These are phyloP conservation scores for Megaceryle maxima DNA, from an alignment of 2,113 vertebrate species.

Conservation along the genomic window DNA sequence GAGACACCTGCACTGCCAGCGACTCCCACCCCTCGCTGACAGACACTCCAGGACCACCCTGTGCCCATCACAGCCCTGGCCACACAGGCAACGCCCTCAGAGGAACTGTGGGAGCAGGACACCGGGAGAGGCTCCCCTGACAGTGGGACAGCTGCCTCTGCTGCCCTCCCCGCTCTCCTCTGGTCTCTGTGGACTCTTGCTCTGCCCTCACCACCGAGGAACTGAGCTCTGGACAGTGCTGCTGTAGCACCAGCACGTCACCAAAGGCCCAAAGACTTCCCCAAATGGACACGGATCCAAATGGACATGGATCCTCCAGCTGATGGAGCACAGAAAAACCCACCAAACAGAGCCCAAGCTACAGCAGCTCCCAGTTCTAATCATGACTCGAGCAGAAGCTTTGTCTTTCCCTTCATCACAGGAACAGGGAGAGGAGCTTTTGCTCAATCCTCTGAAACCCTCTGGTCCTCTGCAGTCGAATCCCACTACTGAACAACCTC, in stretches of 20 bases:
- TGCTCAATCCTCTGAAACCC: neutral
- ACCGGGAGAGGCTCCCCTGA: neutral
- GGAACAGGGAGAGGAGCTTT: neutral
- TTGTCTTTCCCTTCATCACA: neutral
- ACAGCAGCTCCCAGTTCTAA: too few relatives aligned
- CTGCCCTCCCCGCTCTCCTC: too few relatives aligned
- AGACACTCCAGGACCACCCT: neutral
- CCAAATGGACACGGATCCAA: accelerated
- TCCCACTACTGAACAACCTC: too few relatives aligned
- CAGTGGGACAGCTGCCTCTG: neutral
- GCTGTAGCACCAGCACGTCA: neutral
- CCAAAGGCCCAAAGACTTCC: neutral
- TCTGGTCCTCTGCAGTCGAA: too few relatives aligned
- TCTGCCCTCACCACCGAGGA: accelerated
- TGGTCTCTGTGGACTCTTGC: accelerated
- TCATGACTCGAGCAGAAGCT: accelerated
- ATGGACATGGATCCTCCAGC: accelerated
- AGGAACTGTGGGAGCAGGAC: accelerated
- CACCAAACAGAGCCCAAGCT: neutral
- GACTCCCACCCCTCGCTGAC: accelerated
- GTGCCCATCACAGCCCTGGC: accelerated
- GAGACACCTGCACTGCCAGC: accelerated
- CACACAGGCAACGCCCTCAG: neutral
- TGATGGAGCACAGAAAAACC: too few relatives aligned
- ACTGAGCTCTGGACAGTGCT: accelerated